Evolutionary conservation across 2,888 invertebrate genomes (phyloP).

Genomic region (Acheta domesticus): DNA sequence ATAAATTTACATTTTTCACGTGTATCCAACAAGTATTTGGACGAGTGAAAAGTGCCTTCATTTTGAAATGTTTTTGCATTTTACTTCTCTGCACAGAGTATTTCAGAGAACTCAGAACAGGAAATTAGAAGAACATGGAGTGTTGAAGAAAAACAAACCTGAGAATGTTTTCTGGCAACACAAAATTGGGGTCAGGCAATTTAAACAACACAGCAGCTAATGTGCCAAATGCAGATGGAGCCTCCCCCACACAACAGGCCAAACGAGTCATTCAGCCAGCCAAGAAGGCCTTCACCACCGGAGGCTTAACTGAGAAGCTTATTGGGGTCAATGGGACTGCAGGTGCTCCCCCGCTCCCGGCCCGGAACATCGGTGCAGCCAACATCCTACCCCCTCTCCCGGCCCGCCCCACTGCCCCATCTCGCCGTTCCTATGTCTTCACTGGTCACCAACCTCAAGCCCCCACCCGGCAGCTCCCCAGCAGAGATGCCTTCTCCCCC

Average conservation of each 20-base stretch:
- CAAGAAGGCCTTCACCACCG: conserved; percentile 28
- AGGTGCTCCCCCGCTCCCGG: not conserved
- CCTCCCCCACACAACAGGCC: not conserved
- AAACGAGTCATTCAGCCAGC: conserved; percentile 24
- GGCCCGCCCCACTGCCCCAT: conserved; percentile 11
- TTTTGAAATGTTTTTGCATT: not conserved
- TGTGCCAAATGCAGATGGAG: not conserved
- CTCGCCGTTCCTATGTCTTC: not conserved
- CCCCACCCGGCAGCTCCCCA: not conserved
- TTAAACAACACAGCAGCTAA: not conserved
- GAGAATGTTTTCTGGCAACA: conserved; percentile 18
- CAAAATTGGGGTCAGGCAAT: not conserved
- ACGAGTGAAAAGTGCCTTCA: not conserved
- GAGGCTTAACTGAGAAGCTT: conserved; percentile 25
- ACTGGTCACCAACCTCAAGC: conserved; percentile 18
- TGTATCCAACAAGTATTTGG: not conserved
- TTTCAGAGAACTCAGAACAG: too few relatives aligned
- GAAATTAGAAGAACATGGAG: not conserved
- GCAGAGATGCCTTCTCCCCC: conserved; percentile 24
- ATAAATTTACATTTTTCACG: not conserved
- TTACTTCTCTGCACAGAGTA: not conserved
- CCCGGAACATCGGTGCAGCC: conserved; percentile 19
- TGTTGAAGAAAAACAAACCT: not conserved
- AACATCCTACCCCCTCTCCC: conserved; percentile 22
- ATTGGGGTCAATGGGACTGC: not conserved